Base-by-base conservation (phyloP, 2,113 vertebrate species). In the Podarcis cretensis region DNA sequence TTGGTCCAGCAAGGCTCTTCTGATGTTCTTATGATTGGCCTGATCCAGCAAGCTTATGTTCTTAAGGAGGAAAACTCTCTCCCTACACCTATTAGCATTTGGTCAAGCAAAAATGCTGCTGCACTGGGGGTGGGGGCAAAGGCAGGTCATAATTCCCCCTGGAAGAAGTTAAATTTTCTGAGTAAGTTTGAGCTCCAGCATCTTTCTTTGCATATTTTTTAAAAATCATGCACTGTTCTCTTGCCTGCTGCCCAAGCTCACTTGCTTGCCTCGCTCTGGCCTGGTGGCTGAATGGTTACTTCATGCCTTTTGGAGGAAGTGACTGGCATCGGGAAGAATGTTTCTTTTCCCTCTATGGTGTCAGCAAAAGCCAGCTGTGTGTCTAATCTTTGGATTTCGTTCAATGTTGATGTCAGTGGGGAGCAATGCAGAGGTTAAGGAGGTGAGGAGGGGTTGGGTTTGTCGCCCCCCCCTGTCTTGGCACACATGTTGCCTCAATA, bases 341-440 rank as follows among this genome's bases (percentile, higher is more conserved):
- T 94, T 93, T 93, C 93, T 94, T 93, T 90, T 37, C 63, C 81
- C 74, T 75, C 40, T 87, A 93, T 91, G 68, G 93, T 91, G 89
- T 92, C 92, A 94, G 95, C 79, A 93, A 92, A 91, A 96, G 93
- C 95, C 95, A 97, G 96, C 96, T 96, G 96, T 96, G 96, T 95
- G 95, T 97, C 96, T 95, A 97, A 97, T 97, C 94, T 94, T 91
- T 96, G 96, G 96, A 92, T 35, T 23, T 6, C 25, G 68, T 91
- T 96, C 96, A 96, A 95, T n/a, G 1, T 89, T 96, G 96, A 97
- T 94, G 95, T 97, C 93, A 95, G 83, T 0, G n/a, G 89, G 3
- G 57, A 94, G 94, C 91, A 82, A 95, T 91, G 94, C 91, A 89
- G 94, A 95, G 96, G 96, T 96, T 96, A 93, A 92, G 91, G 94